Evolutionary conservation across 64 coral and sea anemone genomes (phyloP).

Genomic region (Stylophora pistillata): DNA sequence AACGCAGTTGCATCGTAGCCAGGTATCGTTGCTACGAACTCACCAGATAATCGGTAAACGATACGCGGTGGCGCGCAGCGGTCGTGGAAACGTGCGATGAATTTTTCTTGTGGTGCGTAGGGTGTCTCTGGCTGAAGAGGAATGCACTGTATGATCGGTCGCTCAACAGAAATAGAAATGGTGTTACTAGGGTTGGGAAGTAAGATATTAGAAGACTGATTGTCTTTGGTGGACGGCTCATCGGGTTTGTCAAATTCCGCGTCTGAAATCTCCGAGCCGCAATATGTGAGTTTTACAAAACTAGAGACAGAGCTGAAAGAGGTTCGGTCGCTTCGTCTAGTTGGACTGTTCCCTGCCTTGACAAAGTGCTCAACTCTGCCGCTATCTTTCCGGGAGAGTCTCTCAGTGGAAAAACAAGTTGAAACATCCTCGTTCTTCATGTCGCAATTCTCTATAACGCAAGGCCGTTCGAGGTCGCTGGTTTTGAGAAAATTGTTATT

Average conservation of each 20-base stretch:
- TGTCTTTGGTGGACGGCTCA: conserved; percentile 18
- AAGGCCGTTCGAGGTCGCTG: not conserved
- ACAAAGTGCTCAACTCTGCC: not conserved
- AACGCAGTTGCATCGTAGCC: conserved; percentile 3
- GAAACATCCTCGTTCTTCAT: not conserved
- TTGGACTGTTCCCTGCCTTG: not conserved
- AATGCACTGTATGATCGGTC: conserved; percentile 52
- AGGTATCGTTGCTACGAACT: conserved; percentile 73
- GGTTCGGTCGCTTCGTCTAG: not conserved
- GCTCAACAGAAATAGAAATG: conserved; percentile 38
- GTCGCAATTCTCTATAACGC: conserved; percentile 1
- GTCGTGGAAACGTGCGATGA: conserved; percentile 66
- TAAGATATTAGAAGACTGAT: conserved; percentile 35
- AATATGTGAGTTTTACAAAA: conserved; percentile 80
- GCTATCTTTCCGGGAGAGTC: not conserved
- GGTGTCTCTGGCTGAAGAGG: conserved; percentile 63
- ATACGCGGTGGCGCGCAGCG: conserved; percentile 61
- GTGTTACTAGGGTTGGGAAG: conserved; percentile 15
- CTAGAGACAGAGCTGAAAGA: conserved; percentile 39
- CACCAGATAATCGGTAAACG: conserved; percentile 82
- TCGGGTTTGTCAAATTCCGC: conserved; percentile 55
- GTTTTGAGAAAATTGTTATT: conserved; percentile 19
- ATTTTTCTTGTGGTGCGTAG: conserved; percentile 83
- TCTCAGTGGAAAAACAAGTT: not conserved
- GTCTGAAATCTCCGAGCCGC: conserved; percentile 76